phyloP scores from a whole-genome alignment of 2,113 vertebrate genomes.

The Crypturellus undulatus region DNA sequence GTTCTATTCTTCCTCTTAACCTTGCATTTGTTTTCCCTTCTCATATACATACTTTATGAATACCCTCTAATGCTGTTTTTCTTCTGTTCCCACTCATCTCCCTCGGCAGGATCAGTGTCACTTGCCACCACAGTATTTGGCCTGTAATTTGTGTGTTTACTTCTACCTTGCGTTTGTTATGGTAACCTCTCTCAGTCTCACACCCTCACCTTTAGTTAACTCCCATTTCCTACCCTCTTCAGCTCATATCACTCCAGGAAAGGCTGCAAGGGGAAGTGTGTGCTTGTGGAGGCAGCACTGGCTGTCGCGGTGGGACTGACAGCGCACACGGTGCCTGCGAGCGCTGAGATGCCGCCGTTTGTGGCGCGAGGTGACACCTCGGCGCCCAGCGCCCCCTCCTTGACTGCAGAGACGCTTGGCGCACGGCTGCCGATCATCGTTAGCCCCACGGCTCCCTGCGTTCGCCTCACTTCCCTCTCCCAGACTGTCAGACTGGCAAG shows the following conservation, averaged over 20 bases:
- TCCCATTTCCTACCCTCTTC: constrained; percentile 15
- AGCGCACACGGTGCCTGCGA: background rate
- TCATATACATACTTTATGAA: background rate
- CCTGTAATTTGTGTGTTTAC: constrained; percentile 5
- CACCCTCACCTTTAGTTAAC: constrained; percentile 16
- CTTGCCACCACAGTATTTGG: background rate
- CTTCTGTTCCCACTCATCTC: background rate
- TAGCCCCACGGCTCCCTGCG: constrained; percentile 39
- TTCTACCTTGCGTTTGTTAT: constrained; percentile 20
- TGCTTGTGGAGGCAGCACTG: constrained; percentile 10
- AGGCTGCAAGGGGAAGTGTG: constrained; percentile 9
- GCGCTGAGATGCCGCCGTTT: background rate
- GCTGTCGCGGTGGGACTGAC: constrained; percentile 61
- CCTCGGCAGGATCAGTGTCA: background rate
- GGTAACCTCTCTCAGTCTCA: background rate
- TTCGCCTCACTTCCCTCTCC: constrained; percentile 53
- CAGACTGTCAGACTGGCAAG: constrained; percentile 64
- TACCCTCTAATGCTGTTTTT: background rate
- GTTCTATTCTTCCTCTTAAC: background rate
- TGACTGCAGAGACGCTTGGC: constrained; percentile 57
- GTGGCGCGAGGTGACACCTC: constrained; percentile 46
- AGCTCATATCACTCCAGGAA: background rate
- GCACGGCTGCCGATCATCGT: background rate
- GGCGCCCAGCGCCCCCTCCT: background rate
- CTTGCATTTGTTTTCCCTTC: background rate